A percentile compares a stretch with the other conserved stretches of the same genome.
Evolutionary conservation across 1,140 invertebrate genomes (phyloP).

Genomic region (Amyelois transitella): DNA sequence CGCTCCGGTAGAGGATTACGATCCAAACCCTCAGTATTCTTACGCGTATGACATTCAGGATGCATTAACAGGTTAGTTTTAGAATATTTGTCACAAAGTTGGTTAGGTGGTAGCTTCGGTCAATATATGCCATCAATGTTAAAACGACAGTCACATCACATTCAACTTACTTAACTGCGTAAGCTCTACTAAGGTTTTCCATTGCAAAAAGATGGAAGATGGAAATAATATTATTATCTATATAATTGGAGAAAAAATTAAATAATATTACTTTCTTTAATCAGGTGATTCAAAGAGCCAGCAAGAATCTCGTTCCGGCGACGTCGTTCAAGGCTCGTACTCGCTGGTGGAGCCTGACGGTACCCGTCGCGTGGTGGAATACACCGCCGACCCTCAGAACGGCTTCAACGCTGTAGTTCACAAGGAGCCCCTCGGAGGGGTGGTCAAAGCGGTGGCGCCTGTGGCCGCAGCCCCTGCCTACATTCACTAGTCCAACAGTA

Average conservation of each 20-base stretch:
- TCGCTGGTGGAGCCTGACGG: constrained; percentile 80
- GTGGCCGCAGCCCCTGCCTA: constrained; percentile 30
- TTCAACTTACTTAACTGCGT: too few relatives aligned
- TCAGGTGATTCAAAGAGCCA: constrained; percentile 72
- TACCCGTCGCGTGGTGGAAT: constrained; percentile 78
- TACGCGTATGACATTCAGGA: constrained; percentile 82
- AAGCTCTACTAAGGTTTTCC: too few relatives aligned
- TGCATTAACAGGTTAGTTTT: constrained; percentile 69
- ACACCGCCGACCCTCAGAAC: constrained; percentile 75
- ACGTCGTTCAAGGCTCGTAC: constrained; percentile 80
- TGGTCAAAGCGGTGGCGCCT: constrained; percentile 41
- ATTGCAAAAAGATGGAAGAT: too few relatives aligned
- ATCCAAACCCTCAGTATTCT: constrained; percentile 80
- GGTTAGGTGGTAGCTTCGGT: too few relatives aligned
- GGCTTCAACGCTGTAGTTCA: constrained; percentile 75
- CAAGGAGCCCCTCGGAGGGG: constrained; percentile 50
- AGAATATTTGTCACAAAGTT: neutral
- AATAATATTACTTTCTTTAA: too few relatives aligned
- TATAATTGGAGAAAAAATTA: too few relatives aligned
- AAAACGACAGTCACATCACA: too few relatives aligned
- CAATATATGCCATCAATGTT: neutral
- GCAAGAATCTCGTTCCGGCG: constrained; percentile 74
- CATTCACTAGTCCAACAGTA: constrained; percentile 29
- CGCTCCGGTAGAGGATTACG: constrained; percentile 71
- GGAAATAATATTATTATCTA: too few relatives aligned